These are phyloP conservation scores for Phalacrocorax brasilianus DNA, from an alignment of 2,113 vertebrate species.

Conservation along the genomic window DNA sequence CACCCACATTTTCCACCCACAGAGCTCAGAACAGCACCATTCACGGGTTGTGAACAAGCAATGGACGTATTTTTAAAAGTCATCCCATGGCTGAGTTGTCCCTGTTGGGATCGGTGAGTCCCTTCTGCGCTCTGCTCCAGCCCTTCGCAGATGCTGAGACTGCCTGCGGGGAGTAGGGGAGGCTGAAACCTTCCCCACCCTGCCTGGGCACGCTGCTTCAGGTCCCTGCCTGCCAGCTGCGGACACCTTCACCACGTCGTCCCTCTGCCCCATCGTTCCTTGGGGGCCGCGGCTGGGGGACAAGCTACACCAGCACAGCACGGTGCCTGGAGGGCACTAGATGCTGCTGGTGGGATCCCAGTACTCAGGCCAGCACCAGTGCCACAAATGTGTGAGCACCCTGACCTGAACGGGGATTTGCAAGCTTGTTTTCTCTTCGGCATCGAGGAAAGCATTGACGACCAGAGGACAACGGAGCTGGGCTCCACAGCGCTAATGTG, in stretches of 20 bases:
- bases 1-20: background rate
- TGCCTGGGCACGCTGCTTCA: background rate
- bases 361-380: background rate
- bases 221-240: background rate
- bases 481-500: rapidly evolving
- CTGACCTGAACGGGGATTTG: rapidly evolving
- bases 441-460: rapidly evolving
- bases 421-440: background rate
- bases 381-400: background rate
- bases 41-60: background rate
- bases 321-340: background rate
- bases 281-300: background rate
- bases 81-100: background rate
- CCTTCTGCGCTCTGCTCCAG: background rate
- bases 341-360: background rate
- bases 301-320: background rate
- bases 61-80: background rate
- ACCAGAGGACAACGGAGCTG: rapidly evolving
- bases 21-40: background rate
- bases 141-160: background rate
- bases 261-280: no score
- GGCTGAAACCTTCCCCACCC: background rate
- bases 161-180: background rate
- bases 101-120: background rate
- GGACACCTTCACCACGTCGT: background rate